A percentile compares a stretch with the other conserved stretches of the same genome.
Evolutionary conservation across 2,113 vertebrate genomes (phyloP).

Genomic region (Perognathus longimembris): DNA sequence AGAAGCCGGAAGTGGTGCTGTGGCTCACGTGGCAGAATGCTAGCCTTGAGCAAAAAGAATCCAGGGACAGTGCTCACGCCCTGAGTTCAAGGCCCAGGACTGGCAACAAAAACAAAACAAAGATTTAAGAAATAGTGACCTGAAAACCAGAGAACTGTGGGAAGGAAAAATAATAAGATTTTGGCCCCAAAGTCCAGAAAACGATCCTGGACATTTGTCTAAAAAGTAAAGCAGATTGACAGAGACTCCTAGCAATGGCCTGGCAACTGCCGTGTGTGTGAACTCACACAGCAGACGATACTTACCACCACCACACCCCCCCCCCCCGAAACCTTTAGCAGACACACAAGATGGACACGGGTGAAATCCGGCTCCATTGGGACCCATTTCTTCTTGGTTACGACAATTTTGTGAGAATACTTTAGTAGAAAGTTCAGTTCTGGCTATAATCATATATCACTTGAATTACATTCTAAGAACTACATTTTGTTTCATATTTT

Average conservation of each 20-base stretch:
- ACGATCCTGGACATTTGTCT: not conserved
- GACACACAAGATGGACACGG: not conserved
- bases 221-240: not conserved
- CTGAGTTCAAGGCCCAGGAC: too few relatives aligned
- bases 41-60: too few relatives aligned
- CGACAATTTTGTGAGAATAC: not conserved
- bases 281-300: not conserved
- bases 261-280: not conserved
- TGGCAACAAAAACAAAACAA: too few relatives aligned
- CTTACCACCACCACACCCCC: too few relatives aligned
- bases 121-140: slow-evolving; percentile 1
- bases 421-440: not conserved
- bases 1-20: too few relatives aligned
- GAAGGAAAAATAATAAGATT: not conserved
- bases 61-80: too few relatives aligned
- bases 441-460: not conserved
- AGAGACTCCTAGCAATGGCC: too few relatives aligned
- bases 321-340: too few relatives aligned
- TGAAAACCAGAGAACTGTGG: not conserved
- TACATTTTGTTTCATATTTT: not conserved
- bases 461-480: not conserved
- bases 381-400: not conserved
- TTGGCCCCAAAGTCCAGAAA: not conserved
- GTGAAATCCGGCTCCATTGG: not conserved
- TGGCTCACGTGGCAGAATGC: too few relatives aligned